A percentile compares a stretch with the other conserved stretches of the same genome.
Evolutionary conservation across 2,113 vertebrate genomes (phyloP).

Genomic region (Ictidomys tridecemlineatus): DNA sequence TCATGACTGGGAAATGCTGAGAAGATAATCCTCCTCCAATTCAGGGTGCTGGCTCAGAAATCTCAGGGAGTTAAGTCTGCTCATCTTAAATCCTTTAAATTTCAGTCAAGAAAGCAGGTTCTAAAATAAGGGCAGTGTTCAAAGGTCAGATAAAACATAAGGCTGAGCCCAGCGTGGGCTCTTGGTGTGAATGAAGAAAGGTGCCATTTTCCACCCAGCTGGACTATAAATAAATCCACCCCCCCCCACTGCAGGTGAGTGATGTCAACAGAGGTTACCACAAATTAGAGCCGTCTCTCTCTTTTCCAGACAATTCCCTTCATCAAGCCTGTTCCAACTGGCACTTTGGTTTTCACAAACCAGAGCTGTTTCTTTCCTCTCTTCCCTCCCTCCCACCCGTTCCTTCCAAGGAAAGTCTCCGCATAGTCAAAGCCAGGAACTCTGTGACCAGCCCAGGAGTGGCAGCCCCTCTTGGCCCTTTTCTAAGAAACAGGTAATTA

Average conservation of each 20-base stretch:
- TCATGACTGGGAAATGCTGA: neutral
- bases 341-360: conserved; percentile 59
- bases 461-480: conserved; percentile 54
- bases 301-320: conserved; percentile 70
- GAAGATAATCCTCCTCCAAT: neutral
- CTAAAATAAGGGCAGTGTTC: conserved; percentile 39
- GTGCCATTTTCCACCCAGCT: neutral
- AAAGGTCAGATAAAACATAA: conserved; percentile 51
- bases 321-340: conserved; percentile 47
- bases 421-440: conserved; percentile 61
- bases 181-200: conserved; percentile 39
- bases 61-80: neutral
- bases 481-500: conserved; percentile 84
- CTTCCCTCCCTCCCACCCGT: conserved; percentile 26
- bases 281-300: conserved; percentile 78
- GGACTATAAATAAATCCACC: conserved; percentile 67
- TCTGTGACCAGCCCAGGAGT: conserved; percentile 65
- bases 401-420: conserved; percentile 69
- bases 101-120: neutral
- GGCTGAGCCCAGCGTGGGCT: neutral
- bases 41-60: neutral
- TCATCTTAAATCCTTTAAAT: conserved; percentile 32
- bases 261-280: conserved; percentile 52
- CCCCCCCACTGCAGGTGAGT: conserved; percentile 78
- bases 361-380: conserved; percentile 60